Evolutionary conservation across 2,797 vertebrate species (phyloP).

Genomic region (Phoeniculus purpureus): DNA sequence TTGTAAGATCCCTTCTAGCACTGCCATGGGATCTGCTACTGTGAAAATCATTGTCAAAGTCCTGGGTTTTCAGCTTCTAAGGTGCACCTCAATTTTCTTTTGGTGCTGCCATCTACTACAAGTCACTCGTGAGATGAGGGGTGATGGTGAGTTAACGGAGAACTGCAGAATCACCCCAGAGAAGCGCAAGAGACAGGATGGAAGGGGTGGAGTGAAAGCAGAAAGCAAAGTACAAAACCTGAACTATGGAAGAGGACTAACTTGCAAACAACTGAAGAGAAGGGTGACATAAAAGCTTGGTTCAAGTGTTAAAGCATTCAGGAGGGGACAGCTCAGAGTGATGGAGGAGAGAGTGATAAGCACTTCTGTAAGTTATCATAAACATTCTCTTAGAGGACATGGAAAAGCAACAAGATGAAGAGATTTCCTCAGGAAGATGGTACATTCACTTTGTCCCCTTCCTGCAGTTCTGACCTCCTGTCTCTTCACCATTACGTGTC

Average conservation of each 20-base stretch:
- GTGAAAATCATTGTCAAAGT: background rate
- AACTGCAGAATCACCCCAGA: background rate
- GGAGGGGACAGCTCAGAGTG: background rate
- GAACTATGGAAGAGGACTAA: background rate
- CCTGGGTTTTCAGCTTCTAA: background rate
- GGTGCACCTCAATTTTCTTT: background rate
- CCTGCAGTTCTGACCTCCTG: background rate
- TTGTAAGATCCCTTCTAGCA: background rate
- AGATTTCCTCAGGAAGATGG: background rate
- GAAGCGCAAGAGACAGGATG: background rate
- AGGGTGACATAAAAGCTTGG: background rate
- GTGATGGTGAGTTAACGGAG: background rate
- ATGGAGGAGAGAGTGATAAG: background rate
- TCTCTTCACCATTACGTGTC: background rate
- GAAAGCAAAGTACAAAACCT: background rate
- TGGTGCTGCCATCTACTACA: background rate
- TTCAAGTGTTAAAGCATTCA: background rate
- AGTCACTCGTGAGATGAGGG: background rate
- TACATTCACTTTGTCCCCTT: background rate
- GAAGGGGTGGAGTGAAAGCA: background rate
- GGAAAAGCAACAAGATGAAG: background rate
- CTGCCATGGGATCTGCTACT: background rate
- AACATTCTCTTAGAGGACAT: background rate
- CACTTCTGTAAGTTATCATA: background rate
- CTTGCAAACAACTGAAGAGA: background rate